Evolutionary conservation across 2,113 vertebrate species (phyloP), one percentile per base, ranked within the genome.

Genomic region (Lichenostomus cassidix): DNA sequence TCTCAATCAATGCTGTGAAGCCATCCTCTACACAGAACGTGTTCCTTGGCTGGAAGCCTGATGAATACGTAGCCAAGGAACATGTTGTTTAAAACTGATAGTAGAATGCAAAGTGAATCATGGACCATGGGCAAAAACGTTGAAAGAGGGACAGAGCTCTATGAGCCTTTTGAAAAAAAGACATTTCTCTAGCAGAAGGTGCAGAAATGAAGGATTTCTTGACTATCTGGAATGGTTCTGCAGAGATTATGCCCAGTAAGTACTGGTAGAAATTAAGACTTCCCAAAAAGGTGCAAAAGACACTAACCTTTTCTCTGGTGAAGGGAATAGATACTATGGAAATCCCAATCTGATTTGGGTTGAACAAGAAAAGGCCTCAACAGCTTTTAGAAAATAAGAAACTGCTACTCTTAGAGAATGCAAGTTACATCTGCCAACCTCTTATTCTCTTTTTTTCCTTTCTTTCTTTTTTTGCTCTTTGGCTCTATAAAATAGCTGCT

Each of bases 21-120:
- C 60, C 78, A 49, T 64, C 64, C 75, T 56, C 60, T 88, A 39
- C 60, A 69, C 63, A 67, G 93, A 88, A 70, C 5, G 1, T 75
- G 90, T 93, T 94, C 95, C 76, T 90, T 95, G 93, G 95, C 92
- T 83, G 33, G 52, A 56, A 83, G 90, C 82, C 90, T 75, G 76
- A 93, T 83, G 79, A 83, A 37, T 83, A 52, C 78, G 84, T 75
- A 75, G 83, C 73, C 90, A 96, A 92, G 76, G 76, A 96, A 92
- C 88, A 94, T 46, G 60, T 70, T 93, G 91, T 91, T 94, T 97
- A 84, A 94, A 97, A 91, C 47, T 31, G 18, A 75, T 11, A 75
- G 83, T 74, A 91, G 69, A 92, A 93, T 52, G 79, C 79, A 80
- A 83, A 83, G 67, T 88, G 91, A 95, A 83, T 89, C 92, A 64